Evolutionary conservation across 1,140 invertebrate species (phyloP).

Genomic region (Chlorops oryzae): DNA sequence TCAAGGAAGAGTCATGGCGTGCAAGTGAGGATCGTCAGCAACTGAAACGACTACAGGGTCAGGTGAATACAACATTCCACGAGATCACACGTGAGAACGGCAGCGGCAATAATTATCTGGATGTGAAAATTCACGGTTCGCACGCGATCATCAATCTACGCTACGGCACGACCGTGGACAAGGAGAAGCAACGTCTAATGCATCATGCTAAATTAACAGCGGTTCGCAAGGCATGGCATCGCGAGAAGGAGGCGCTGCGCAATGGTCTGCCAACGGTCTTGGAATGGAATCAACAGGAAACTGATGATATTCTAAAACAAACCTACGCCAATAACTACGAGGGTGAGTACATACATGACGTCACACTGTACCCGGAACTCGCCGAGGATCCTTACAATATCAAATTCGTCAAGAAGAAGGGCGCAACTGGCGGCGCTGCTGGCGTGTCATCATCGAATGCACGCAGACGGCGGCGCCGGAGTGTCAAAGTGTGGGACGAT

Average conservation of each 20-base stretch:
- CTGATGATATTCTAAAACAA: constrained; percentile 79
- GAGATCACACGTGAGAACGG: constrained; percentile 66
- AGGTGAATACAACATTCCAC: constrained; percentile 90
- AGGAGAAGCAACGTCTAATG: constrained; percentile 79
- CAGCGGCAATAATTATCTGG: constrained; percentile 63
- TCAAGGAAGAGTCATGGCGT: constrained; percentile 84
- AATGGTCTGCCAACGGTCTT: constrained; percentile 66
- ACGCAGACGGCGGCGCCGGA: constrained; percentile 25
- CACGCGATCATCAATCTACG: constrained; percentile 77
- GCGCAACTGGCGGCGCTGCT: constrained; percentile 37
- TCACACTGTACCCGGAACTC: constrained; percentile 81
- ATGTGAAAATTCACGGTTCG: constrained; percentile 78
- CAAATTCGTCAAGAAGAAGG: constrained; percentile 74
- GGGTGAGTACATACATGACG: constrained; percentile 84
- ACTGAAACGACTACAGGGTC: constrained; percentile 78
- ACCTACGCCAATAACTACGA: constrained; percentile 79
- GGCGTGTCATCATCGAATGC: constrained; percentile 23
- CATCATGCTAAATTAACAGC: constrained; percentile 82
- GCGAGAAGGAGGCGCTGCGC: constrained; percentile 76
- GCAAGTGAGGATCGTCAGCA: constrained; percentile 82
- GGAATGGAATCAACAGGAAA: constrained; percentile 71
- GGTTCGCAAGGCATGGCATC: constrained; percentile 84
- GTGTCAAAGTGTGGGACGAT: constrained; percentile 6
- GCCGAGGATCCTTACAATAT: constrained; percentile 95
- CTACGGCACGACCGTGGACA: constrained; percentile 83